A percentile compares a stretch with the other conserved stretches of the same genome.
These are phyloP conservation scores for Hetaerina titia DNA, from an alignment of 2,888 invertebrate genomes.

Conservation along the genomic window DNA sequence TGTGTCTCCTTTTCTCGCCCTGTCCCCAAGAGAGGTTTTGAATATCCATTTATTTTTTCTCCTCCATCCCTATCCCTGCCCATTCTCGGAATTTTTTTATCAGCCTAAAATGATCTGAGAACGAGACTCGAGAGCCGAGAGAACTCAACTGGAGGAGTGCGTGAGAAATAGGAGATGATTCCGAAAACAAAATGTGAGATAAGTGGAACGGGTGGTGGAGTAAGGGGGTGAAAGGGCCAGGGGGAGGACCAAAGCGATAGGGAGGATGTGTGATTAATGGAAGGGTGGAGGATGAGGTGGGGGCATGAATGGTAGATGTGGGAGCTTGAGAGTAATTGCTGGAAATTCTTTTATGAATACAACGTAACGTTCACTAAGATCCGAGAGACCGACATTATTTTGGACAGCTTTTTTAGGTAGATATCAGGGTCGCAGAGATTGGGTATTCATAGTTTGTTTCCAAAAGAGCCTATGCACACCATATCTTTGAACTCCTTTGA, in stretches of 20 bases:
- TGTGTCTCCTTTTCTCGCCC: background rate
- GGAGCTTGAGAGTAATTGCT: background rate
- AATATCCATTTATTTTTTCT: background rate
- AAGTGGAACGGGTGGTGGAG: background rate
- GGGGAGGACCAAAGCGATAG: background rate
- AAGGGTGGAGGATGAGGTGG: background rate
- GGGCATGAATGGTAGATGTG: background rate
- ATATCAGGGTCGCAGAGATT: no score
- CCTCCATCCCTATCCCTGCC: background rate
- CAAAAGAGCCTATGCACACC: no score
- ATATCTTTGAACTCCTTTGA: no score
- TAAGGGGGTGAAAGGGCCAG: background rate
- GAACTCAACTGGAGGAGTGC: background rate
- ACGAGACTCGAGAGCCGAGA: background rate
- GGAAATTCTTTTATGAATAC: background rate
- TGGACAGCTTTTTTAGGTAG: no score
- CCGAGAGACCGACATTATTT: no score
- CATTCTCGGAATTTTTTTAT: background rate
- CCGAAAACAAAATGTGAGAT: background rate
- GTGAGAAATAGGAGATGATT: background rate
- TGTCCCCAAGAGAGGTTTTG: background rate
- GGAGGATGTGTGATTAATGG: background rate
- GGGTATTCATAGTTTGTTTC: no score
- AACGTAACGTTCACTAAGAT: background rate
- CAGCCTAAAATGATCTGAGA: constrained; percentile 2